Conservation (phyloP, 2,888 invertebrate genomes). For the Minunthozetes semirufus region DNA sequence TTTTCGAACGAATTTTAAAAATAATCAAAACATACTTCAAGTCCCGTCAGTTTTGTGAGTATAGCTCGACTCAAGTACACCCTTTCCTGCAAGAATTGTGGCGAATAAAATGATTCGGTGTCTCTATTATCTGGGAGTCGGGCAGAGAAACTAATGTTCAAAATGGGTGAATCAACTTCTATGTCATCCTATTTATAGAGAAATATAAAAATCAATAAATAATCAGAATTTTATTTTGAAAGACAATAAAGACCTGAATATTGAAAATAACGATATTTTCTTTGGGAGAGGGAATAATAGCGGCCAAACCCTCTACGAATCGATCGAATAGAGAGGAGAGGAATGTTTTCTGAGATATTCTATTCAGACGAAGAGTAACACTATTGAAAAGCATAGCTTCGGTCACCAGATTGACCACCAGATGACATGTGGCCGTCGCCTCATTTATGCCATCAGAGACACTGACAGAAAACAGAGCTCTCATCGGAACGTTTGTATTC, state of each 20-base stretch:
- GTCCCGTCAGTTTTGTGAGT: slow-evolving; percentile 75
- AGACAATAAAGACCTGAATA: slow-evolving; percentile 57
- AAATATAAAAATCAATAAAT: background rate
- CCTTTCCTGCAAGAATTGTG: slow-evolving; percentile 81
- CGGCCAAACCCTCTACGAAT: slow-evolving; percentile 82
- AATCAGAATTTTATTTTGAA: background rate
- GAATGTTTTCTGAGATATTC: slow-evolving; percentile 87
- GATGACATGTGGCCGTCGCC: slow-evolving; percentile 82
- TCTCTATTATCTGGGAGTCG: slow-evolving; percentile 62
- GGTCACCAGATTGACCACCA: slow-evolving; percentile 80
- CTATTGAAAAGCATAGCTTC: slow-evolving; percentile 91
- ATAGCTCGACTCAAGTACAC: slow-evolving; percentile 87
- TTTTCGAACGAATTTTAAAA: background rate
- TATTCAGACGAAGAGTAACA: slow-evolving; percentile 81
- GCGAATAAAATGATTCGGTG: slow-evolving; percentile 69
- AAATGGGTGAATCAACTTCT: slow-evolving; percentile 55
- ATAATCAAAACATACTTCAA: slow-evolving; percentile 56
- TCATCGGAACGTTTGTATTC: slow-evolving; percentile 88
- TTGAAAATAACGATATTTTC: slow-evolving; percentile 89
- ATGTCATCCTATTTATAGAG: slow-evolving; percentile 28
- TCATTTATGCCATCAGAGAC: slow-evolving; percentile 90
- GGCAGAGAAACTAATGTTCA: slow-evolving; percentile 91
- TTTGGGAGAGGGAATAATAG: slow-evolving; percentile 82
- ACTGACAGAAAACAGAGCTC: slow-evolving; percentile 86
- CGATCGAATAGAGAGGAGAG: slow-evolving; percentile 71